phyloP scores from a whole-genome alignment of 2,888 invertebrate species.

The Dolomedes plantarius region DNA sequence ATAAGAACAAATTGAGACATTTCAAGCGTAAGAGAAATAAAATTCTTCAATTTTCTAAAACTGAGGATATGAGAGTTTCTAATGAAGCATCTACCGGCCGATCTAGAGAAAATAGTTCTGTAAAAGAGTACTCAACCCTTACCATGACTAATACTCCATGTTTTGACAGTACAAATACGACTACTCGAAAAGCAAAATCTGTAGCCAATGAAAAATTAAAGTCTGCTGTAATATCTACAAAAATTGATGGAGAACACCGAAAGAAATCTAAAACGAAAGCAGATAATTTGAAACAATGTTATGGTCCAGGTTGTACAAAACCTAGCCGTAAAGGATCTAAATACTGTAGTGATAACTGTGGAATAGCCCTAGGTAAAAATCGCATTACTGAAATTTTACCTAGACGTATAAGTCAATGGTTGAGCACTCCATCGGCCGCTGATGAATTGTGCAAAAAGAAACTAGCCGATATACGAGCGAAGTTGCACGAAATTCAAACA shows the following conservation, averaged over 20 bases:
- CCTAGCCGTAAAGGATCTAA: constrained; percentile 34
- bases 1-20: background rate
- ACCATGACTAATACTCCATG: background rate
- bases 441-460: constrained; percentile 31
- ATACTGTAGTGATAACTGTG: constrained; percentile 46
- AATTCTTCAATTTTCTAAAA: background rate
- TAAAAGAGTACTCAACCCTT: background rate
- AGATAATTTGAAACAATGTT: constrained; percentile 14
- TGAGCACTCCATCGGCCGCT: constrained; percentile 19
- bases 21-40: background rate
- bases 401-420: constrained; percentile 23
- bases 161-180: constrained; percentile 17
- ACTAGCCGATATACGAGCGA: constrained; percentile 18
- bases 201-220: constrained; percentile 23
- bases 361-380: constrained; percentile 18
- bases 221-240: background rate
- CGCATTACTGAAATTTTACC: constrained; percentile 47
- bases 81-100: background rate
- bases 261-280: background rate
- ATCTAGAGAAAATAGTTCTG: background rate
- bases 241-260: background rate
- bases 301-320: constrained; percentile 35
- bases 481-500: background rate
- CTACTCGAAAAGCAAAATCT: constrained; percentile 22
- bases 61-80: background rate